phyloP scores from a whole-genome alignment of 1,140 invertebrate species.

The Diorhabda carinulata region DNA sequence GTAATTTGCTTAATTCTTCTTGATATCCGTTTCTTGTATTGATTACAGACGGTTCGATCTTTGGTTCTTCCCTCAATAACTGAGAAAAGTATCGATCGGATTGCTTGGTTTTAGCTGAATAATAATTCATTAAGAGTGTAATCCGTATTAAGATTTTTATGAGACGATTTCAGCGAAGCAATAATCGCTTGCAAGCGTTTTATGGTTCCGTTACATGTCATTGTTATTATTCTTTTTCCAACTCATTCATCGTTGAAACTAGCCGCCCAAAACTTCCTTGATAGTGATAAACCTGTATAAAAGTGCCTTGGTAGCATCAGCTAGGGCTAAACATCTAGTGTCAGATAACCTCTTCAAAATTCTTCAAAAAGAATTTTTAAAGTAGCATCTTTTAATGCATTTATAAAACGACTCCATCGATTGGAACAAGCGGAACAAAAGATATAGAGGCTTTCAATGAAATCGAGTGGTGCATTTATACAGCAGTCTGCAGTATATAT shows the following conservation, averaged over 20 bases:
- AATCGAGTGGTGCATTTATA: slow-evolving; percentile 3
- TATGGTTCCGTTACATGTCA: slow-evolving; percentile 23
- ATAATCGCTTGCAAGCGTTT: slow-evolving; percentile 20
- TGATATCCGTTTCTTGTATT: too few relatives aligned
- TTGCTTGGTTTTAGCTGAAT: slow-evolving; percentile 26
- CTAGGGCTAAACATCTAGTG: slow-evolving; percentile 28
- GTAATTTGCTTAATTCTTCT: too few relatives aligned
- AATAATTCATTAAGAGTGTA: slow-evolving; percentile 25
- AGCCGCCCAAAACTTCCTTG: slow-evolving; percentile 27
- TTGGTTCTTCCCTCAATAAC: too few relatives aligned
- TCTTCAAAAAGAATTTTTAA: slow-evolving; percentile 24
- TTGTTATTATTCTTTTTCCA: slow-evolving; percentile 29
- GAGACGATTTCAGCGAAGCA: slow-evolving; percentile 16
- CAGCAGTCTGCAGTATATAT: slow-evolving; percentile 26
- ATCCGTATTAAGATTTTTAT: slow-evolving; percentile 25
- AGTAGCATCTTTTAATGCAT: slow-evolving; percentile 18
- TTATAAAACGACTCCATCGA: slow-evolving; percentile 23
- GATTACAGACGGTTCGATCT: too few relatives aligned
- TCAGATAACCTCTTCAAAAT: slow-evolving; percentile 23
- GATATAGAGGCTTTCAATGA: slow-evolving; percentile 4
- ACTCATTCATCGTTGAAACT: slow-evolving; percentile 27
- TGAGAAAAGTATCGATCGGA: slow-evolving; percentile 22
- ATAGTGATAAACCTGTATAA: slow-evolving; percentile 28
- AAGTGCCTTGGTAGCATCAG: slow-evolving; percentile 34
- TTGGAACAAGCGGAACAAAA: slow-evolving; percentile 17